A percentile compares a stretch with the other conserved stretches of the same genome.
These are phyloP conservation scores for Squalus acanthias DNA, from an alignment of 2,797 vertebrate species.

Conservation along the genomic window DNA sequence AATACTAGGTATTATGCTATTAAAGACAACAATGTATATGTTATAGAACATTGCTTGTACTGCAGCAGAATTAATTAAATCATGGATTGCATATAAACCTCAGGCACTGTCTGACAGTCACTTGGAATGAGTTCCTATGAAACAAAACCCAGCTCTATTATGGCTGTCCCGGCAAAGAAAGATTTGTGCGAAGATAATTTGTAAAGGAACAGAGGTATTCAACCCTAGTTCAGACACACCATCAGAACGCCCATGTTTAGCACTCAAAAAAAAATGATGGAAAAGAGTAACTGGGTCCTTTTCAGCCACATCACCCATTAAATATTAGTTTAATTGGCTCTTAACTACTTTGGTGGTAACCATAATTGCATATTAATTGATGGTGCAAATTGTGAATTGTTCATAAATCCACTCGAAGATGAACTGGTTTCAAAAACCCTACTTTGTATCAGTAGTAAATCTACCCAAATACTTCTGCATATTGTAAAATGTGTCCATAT, in stretches of 20 bases:
- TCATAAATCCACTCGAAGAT: neutral
- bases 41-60: neutral
- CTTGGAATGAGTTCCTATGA: slow-evolving; percentile 8
- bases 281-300: neutral
- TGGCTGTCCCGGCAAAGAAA: neutral
- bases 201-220: neutral
- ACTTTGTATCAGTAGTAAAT: neutral
- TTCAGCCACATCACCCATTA: neutral
- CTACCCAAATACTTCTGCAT: neutral
- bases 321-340: neutral
- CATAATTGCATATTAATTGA: neutral
- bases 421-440: neutral
- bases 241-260: neutral
- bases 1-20: neutral
- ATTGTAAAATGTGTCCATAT: neutral
- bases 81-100: slow-evolving; percentile 32
- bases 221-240: neutral
- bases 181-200: slow-evolving; percentile 20
- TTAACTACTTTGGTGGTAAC: neutral
- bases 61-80: slow-evolving; percentile 35
- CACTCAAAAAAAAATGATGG: neutral
- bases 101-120: neutral
- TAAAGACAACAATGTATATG: neutral
- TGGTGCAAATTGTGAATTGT: neutral
- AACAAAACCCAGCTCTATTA: neutral